phyloP scores from a whole-genome alignment of 2,113 vertebrate species.

The Marcusenius ussheri region DNA sequence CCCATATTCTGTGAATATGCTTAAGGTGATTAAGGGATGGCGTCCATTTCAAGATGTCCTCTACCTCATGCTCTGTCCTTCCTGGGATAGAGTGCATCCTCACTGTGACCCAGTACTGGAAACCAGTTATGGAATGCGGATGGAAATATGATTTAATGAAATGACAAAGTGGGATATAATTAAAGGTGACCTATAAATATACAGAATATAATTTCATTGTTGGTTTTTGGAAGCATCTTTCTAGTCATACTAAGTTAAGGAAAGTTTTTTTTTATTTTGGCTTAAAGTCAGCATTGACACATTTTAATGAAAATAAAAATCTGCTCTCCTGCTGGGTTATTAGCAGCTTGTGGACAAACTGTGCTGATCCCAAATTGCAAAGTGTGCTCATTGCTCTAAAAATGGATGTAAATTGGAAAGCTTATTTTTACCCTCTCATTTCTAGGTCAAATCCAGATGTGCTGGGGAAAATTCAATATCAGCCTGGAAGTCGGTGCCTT shows the following conservation, averaged over 20 bases:
- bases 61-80: background rate
- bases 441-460: conserved; percentile 2
- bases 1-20: background rate
- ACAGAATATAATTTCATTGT: background rate
- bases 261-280: background rate
- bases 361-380: background rate
- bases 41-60: background rate
- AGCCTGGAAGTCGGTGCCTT: background rate
- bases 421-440: background rate
- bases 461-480: background rate
- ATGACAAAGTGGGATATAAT: background rate
- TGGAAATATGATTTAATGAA: background rate
- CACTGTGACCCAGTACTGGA: background rate
- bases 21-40: background rate
- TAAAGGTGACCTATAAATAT: conserved; percentile 2
- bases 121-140: background rate
- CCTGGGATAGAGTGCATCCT: background rate
- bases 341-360: background rate
- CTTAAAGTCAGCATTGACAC: background rate
- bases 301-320: background rate
- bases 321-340: background rate
- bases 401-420: conserved; percentile 3
- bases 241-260: background rate
- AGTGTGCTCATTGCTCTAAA: conserved; percentile 4
- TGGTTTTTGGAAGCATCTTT: background rate